phyloP scores from a whole-genome alignment of 2,797 vertebrate species.

The Melanogrammus aeglefinus region DNA sequence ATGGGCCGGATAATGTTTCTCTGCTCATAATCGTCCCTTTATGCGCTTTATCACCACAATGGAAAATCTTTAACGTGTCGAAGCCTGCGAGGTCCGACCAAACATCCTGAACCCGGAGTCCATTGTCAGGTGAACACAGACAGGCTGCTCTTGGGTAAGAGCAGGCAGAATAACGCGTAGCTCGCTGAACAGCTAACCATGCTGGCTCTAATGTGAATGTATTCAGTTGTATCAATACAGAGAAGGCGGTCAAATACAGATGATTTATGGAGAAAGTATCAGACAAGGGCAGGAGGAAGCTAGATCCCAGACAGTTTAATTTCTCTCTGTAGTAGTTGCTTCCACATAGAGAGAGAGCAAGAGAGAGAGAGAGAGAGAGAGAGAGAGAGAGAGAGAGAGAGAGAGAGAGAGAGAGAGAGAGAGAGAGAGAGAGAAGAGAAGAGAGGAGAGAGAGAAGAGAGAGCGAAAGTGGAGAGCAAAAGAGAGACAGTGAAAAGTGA shows the following conservation, averaged over 20 bases:
- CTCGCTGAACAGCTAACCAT: background rate
- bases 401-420: too few species aligned
- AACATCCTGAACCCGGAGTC: constrained; percentile 22
- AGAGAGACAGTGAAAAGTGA: constrained; percentile 25
- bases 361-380: constrained; percentile 38
- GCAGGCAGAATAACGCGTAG: constrained; percentile 7
- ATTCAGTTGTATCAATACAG: background rate
- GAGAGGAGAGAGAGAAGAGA: constrained; percentile 23
- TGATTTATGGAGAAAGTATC: background rate
- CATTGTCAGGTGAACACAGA: constrained; percentile 22
- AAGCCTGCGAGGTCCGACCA: constrained; percentile 44
- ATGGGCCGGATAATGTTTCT: constrained; percentile 55
- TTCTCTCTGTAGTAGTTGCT: constrained; percentile 31
- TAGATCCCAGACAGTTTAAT: too few species aligned
- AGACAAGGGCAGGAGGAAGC: background rate
- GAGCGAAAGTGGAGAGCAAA: constrained; percentile 17
- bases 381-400: constrained; percentile 30
- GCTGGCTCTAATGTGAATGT: background rate
- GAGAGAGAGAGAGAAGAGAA: too few species aligned
- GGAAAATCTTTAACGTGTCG: constrained; percentile 44
- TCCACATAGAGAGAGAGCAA: constrained; percentile 39
- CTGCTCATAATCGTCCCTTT: constrained; percentile 49
- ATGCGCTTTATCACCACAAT: constrained; percentile 48
- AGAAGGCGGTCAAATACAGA: background rate
- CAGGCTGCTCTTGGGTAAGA: constrained; percentile 17